A percentile compares a stretch with the other conserved stretches of the same genome.
phyloP scores from a whole-genome alignment of 2,113 vertebrate species.

The Myanophis thanlyinensis region DNA sequence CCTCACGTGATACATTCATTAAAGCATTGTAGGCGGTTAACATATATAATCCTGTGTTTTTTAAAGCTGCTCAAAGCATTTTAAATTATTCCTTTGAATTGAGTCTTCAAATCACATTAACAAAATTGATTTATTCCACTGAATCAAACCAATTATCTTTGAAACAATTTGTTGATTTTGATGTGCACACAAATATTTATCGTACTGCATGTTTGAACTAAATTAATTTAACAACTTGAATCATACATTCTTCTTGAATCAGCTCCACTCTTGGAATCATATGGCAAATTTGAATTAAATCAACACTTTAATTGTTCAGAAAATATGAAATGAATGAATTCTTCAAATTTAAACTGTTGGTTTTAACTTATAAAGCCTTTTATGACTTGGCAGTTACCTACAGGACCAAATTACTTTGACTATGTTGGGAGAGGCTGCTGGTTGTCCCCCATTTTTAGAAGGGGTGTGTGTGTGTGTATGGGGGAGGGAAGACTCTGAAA shows the following conservation, averaged over 20 bases:
- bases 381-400: not conserved
- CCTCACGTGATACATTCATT: not conserved
- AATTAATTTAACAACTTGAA: not conserved
- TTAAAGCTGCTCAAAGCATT: not conserved
- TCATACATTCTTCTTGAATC: not conserved
- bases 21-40: not conserved
- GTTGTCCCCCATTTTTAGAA: not conserved
- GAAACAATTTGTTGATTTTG: not conserved
- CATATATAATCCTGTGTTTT: not conserved
- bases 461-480: not conserved
- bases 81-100: not conserved
- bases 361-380: not conserved
- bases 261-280: not conserved
- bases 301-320: not conserved
- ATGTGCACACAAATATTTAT: not conserved
- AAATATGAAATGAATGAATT: not conserved
- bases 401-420: not conserved
- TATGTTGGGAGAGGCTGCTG: not conserved
- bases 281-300: not conserved
- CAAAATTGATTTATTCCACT: not conserved
- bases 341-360: not conserved
- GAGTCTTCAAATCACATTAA: not conserved
- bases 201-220: not conserved
- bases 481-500: not conserved
- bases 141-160: not conserved